Conservation (phyloP, 2,888 invertebrate genomes). For the Andricus curvator region DNA sequence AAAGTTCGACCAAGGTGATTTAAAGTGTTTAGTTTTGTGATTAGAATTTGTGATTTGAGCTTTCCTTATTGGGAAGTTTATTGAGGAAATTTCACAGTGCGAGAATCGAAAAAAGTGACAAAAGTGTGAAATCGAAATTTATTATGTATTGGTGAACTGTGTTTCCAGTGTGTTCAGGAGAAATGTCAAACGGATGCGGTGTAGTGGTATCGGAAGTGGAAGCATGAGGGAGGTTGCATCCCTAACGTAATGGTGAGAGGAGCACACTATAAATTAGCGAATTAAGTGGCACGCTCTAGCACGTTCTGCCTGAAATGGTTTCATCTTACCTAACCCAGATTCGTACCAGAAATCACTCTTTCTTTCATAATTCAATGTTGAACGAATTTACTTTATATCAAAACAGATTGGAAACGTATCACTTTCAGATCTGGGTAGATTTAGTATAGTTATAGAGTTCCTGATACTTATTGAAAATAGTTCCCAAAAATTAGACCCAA, state of each 20-base stretch:
- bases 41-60: neutral
- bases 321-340: slow-evolving; percentile 20
- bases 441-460: too few species aligned
- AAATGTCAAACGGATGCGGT: slow-evolving; percentile 40
- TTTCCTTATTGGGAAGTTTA: neutral
- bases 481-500: too few species aligned
- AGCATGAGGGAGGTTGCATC: slow-evolving; percentile 71
- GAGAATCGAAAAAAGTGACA: slow-evolving; percentile 1
- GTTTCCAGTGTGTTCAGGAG: slow-evolving; percentile 10
- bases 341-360: slow-evolving; percentile 14
- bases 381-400: neutral
- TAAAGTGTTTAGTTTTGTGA: neutral
- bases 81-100: neutral
- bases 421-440: neutral
- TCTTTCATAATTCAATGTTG: neutral
- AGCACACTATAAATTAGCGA: slow-evolving; percentile 34
- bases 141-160: slow-evolving; percentile 50
- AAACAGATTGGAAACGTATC: slow-evolving; percentile 26
- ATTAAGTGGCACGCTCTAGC: slow-evolving; percentile 37
- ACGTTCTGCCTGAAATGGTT: slow-evolving; percentile 33
- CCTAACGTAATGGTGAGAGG: slow-evolving; percentile 70
- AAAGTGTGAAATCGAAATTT: slow-evolving; percentile 43
- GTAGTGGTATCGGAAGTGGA: slow-evolving; percentile 60
- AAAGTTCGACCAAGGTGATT: neutral
- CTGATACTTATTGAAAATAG: too few species aligned